These are phyloP conservation scores for Phasianus colchicus DNA, from an alignment of 2,113 vertebrate species.

Conservation along the genomic window DNA sequence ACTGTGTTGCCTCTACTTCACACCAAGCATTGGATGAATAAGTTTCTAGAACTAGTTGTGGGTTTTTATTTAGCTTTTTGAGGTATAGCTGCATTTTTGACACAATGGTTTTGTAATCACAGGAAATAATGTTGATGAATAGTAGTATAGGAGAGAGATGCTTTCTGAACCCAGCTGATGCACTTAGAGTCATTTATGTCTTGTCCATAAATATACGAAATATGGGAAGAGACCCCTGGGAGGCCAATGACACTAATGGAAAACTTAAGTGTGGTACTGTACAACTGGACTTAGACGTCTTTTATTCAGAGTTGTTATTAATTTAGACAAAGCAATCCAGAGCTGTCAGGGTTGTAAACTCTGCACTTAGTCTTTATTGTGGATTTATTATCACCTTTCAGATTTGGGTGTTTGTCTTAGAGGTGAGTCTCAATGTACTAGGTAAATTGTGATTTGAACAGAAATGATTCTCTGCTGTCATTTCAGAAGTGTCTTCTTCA, in stretches of 20 bases:
- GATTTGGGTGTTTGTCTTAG: not conserved
- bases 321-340: slow-evolving; percentile 71
- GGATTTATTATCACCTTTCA: not conserved
- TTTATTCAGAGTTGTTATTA: slow-evolving; percentile 53
- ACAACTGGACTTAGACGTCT: slow-evolving; percentile 17
- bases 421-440: slow-evolving; percentile 14
- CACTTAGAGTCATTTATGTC: slow-evolving; percentile 72
- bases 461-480: not conserved
- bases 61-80: not conserved
- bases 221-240: slow-evolving; percentile 40
- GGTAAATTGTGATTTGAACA: slow-evolving; percentile 4
- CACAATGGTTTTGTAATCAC: not conserved
- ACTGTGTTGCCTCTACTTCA: not conserved
- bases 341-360: slow-evolving; percentile 63
- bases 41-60: not conserved
- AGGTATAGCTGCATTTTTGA: not conserved
- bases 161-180: not conserved
- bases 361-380: slow-evolving; percentile 40
- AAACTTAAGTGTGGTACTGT: not conserved
- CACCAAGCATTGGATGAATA: not conserved
- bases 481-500: not conserved
- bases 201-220: slow-evolving; percentile 60
- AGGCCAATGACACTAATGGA: slow-evolving; percentile 48
- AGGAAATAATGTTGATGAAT: slow-evolving; percentile 24
- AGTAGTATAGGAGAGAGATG: not conserved